phyloP scores from a whole-genome alignment of 35 echinoderm and acorn worm species.

The Hemicentrotus pulcherrimus region DNA sequence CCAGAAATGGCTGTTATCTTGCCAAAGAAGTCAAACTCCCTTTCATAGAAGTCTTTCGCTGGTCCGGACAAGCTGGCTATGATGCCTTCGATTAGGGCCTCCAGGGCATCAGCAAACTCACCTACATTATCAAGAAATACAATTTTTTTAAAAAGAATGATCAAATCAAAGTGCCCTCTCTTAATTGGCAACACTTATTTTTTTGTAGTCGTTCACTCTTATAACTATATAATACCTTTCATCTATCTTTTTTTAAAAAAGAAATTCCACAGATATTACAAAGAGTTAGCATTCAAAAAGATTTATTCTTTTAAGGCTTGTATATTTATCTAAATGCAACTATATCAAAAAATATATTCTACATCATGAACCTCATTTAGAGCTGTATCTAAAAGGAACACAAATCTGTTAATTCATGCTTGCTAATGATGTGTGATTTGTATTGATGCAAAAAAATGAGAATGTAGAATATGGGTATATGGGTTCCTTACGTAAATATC shows the following conservation, averaged over 20 bases:
- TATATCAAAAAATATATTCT: neutral
- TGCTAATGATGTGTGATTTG: neutral
- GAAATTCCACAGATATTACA: too few relatives aligned
- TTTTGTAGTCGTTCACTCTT: too few relatives aligned
- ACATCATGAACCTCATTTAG: neutral
- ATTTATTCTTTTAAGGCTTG: too few relatives aligned
- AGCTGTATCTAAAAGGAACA: neutral
- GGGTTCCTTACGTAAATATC: too few relatives aligned
- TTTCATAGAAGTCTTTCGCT: constrained; percentile 95
- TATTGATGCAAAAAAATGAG: neutral
- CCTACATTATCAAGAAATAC: constrained; percentile 39
- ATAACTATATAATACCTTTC: too few relatives aligned
- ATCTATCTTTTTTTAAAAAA: too few relatives aligned
- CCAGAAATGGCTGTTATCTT: constrained; percentile 99
- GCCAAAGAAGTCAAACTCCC: constrained; percentile 99
- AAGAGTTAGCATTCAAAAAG: too few relatives aligned
- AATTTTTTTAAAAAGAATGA: neutral
- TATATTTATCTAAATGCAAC: too few relatives aligned
- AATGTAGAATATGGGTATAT: neutral
- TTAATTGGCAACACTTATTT: too few relatives aligned
- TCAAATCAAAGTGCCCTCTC: too few relatives aligned
- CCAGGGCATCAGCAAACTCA: constrained; percentile 95
- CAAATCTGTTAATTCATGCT: neutral
- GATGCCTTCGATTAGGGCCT: constrained; percentile 80
- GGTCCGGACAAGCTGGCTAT: constrained; percentile 81